Evolutionary conservation across 2,113 vertebrate genomes (phyloP), one percentile per base, ranked within the genome.

Genomic region (Neolamprologus variostigma): DNA sequence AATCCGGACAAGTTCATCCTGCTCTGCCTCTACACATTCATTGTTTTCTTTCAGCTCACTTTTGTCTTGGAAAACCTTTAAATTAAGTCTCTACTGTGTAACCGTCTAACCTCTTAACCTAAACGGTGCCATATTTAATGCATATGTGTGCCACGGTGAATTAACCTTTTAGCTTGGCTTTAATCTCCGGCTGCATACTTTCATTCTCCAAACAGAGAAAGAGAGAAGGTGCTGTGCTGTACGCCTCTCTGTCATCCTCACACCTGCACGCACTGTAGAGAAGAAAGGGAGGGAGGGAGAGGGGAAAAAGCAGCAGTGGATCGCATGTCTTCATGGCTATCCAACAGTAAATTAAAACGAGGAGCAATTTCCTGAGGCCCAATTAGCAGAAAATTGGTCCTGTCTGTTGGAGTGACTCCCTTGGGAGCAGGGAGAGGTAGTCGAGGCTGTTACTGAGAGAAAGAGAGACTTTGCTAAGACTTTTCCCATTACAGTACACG

Each of bases 381-480:
- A 97, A 96, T 97, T 97, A 96, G 95, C 95, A 96, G 95, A 96
- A 95, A 96, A 97, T 97, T 96, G 95, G 94, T 95, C 93, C 94
- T 96, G 95, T 96, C 95, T 96, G 95, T 95, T 94, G 90, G 88
- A 96, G 94, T 84, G 85, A 86, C 89, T 95, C 92, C 91, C 91
- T 50, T 8, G 90, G 92, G 93, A 87, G 84, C 66, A 54, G 55
- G 78, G 71, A 53, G 83, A 76, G 55, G n/a, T 7, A 54, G 78
- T 17, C 61, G 55, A 80, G 84, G 83, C 42, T 80, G 81, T 63
- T 80, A 82, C 79, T 50, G 84, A 86, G 26, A 68, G 31, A 81
- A 59, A 83, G 73, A 53, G 76, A 31, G 76, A 83, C 80, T 85
- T 23, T 78, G 71, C 83, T 82, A 35, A 66, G 66, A 86, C 68